A percentile compares a stretch with the other conserved stretches of the same genome.
Evolutionary conservation across 2,113 vertebrate species (phyloP).

Genomic region (Anguilla rostrata): DNA sequence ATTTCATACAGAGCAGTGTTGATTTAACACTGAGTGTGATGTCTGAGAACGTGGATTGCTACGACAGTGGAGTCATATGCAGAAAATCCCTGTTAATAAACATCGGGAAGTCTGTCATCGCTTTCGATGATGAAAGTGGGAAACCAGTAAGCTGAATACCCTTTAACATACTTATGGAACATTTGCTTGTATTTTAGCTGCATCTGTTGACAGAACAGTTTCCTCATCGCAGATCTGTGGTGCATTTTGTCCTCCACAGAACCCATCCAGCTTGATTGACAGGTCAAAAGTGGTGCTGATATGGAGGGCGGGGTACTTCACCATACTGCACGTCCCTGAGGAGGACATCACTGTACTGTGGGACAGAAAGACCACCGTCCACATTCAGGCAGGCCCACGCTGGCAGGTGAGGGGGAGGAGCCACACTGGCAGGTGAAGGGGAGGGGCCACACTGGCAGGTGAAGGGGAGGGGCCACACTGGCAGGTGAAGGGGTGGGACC

Average conservation of each 20-base stretch:
- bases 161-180: background rate
- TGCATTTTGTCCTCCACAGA: constrained; percentile 61
- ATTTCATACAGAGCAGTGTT: constrained; percentile 71
- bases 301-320: constrained; percentile 89
- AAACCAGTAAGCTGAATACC: constrained; percentile 76
- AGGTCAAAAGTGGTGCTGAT: constrained; percentile 73
- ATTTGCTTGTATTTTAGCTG: background rate
- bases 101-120: constrained; percentile 75
- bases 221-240: background rate
- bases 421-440: background rate
- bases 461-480: no score
- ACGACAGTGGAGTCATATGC: constrained; percentile 83
- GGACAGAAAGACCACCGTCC: constrained; percentile 92
- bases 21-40: constrained; percentile 76
- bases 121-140: constrained; percentile 84
- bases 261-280: constrained; percentile 79
- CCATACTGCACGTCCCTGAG: constrained; percentile 79
- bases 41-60: constrained; percentile 87
- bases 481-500: no score
- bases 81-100: constrained; percentile 83
- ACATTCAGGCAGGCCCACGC: constrained; percentile 85
- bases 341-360: constrained; percentile 87
- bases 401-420: constrained; percentile 81
- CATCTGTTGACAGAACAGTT: background rate
- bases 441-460: no score